Base-by-base conservation (phyloP, 2,888 invertebrate genomes). In the Lycaena phlaeas region DNA sequence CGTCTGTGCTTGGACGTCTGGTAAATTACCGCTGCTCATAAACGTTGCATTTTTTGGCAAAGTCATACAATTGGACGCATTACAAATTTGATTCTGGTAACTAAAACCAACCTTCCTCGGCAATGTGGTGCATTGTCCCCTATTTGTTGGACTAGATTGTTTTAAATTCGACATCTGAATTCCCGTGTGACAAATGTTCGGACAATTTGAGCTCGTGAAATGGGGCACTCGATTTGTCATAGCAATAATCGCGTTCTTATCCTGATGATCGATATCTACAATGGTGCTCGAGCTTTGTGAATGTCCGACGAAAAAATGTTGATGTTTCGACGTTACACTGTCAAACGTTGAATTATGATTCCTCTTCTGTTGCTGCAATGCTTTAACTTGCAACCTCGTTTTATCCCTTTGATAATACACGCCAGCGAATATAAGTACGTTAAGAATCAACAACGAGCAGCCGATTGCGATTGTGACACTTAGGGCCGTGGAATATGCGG, bases 201-300 rank as follows among this genome's bases (percentile, higher is more conserved):
- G 85, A 53, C 85, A 85, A 46, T 78, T 81, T n/a, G 75, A 47
- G 42, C 70, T 76, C 14, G 81, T 71, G 50, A 85, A 85, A 53
- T 85, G 85, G 4, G 82, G 84, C 25, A 81, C 81, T 37, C 81
- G 65, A 53, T 84, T 81, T 41, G 82, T 79, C 75, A 85, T 81
- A 14, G 85, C 78, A 34, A 85, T 84, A 29, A 85, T 85, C 27
- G 85, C 78, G 56, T 81, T 85, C 53, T 85, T 85, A 52, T 85
- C 92, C 71, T 93, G 93, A 69, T 90, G 91, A 61, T 94, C 94
- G 22, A 94, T 92, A 60, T 94, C 93, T 3, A 94, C 94, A 45
- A 94, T 93, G 25, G 94, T 92, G 65, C 92, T 93, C 22, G 92
- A 91, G 57, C 92, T 90, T 60, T 92, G 92, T 12, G 92, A 90